Percentiles rank a stretch among this genome's conserved stretches.
Conservation (phyloP, 1,140 invertebrate genomes). For the Triops cancriformis region DNA sequence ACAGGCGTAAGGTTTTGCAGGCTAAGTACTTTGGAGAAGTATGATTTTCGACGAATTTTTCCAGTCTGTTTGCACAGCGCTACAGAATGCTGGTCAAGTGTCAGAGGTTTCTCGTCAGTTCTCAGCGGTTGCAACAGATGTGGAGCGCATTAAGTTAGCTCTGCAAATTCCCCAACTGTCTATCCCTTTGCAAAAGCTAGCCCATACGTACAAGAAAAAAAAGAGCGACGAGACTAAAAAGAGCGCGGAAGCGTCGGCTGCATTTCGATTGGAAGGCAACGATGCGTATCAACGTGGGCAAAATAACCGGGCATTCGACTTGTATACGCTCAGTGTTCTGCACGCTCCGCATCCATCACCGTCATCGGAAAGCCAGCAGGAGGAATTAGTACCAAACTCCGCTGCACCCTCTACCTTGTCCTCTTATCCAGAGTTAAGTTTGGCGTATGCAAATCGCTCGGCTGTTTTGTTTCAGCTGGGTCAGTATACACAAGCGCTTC, state of each 20-base stretch:
- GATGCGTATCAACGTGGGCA: slow-evolving; percentile 14
- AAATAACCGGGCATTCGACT: slow-evolving; percentile 6
- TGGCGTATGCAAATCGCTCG: slow-evolving; percentile 61
- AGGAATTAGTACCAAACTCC: neutral
- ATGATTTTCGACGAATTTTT: slow-evolving; percentile 24
- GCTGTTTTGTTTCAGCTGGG: slow-evolving; percentile 53
- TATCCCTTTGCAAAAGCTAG: neutral
- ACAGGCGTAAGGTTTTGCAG: neutral
- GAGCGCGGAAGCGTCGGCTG: neutral
- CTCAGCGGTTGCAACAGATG: slow-evolving; percentile 5
- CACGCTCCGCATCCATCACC: slow-evolving; percentile 11
- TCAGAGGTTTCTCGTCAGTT: slow-evolving; percentile 19
- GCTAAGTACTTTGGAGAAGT: neutral
- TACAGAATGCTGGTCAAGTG: slow-evolving; percentile 16
- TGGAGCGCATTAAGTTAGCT: slow-evolving; percentile 12
- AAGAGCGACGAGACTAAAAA: neutral
- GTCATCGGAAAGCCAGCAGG: neutral
- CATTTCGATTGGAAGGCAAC: slow-evolving; percentile 20
- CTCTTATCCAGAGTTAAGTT: slow-evolving; percentile 44
- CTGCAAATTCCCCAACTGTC: neutral
- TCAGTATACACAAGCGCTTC: slow-evolving; percentile 51
- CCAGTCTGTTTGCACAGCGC: slow-evolving; percentile 15
- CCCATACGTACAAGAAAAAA: neutral
- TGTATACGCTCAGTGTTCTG: slow-evolving; percentile 22
- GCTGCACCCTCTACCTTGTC: neutral